Evolutionary conservation across 2,888 invertebrate genomes (phyloP).

Genomic region (Drosophila austrosaltans): DNA sequence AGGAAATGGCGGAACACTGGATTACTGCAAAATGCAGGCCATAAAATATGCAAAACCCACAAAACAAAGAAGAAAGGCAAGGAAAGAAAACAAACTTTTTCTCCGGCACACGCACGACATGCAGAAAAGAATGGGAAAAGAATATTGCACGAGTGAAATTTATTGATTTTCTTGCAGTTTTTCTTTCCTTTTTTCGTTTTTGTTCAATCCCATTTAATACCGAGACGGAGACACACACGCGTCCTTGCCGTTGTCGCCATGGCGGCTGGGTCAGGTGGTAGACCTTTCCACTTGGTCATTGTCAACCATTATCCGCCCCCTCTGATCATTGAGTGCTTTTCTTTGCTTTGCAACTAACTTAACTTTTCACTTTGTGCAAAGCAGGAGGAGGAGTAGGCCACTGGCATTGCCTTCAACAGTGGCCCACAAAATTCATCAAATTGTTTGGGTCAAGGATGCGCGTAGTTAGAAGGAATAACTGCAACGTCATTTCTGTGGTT

Average conservation of each 20-base stretch:
- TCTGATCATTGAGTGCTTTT: slow-evolving; percentile 11
- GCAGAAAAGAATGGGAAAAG: background rate
- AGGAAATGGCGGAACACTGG: background rate
- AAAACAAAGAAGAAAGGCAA: background rate
- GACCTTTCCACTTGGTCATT: slow-evolving; percentile 59
- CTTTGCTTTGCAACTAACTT: slow-evolving; percentile 27
- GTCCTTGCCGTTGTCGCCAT: slow-evolving; percentile 46
- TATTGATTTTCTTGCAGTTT: slow-evolving; percentile 49
- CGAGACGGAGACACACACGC: slow-evolving; percentile 32
- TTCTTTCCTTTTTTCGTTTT: slow-evolving; percentile 20
- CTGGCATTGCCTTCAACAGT: slow-evolving; percentile 9
- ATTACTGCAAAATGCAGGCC: slow-evolving; percentile 23
- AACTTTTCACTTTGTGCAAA: slow-evolving; percentile 27
- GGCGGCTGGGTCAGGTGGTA: slow-evolving; percentile 50
- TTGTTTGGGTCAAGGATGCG: slow-evolving; percentile 76
- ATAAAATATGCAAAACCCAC: slow-evolving; percentile 18
- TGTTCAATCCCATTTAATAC: slow-evolving; percentile 40
- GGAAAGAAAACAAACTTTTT: slow-evolving; percentile 13
- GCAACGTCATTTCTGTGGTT: slow-evolving; percentile 45
- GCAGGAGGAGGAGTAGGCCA: background rate
- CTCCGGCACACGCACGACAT: slow-evolving; percentile 19
- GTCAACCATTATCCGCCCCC: slow-evolving; percentile 29
- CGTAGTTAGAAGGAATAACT: slow-evolving; percentile 11
- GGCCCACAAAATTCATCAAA: slow-evolving; percentile 60
- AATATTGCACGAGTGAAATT: slow-evolving; percentile 47